Conservation (phyloP, 2,797 vertebrate genomes). For the Coendou prehensilis region DNA sequence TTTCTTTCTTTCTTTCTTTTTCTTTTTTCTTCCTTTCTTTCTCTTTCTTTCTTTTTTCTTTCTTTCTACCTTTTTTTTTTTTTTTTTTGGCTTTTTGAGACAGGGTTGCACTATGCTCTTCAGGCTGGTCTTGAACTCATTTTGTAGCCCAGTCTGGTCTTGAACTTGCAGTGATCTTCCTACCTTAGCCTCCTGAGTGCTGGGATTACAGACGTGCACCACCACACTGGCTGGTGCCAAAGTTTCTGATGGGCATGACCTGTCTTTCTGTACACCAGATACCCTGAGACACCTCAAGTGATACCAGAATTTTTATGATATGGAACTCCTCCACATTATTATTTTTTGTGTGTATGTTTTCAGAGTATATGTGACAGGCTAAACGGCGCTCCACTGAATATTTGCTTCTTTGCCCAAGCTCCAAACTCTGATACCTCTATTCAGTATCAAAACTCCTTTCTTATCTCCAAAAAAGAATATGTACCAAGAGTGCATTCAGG, state of each 20-base stretch:
- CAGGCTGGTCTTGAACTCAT: no score
- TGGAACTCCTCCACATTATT: not conserved
- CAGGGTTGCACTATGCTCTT: no score
- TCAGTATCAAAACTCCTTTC: not conserved
- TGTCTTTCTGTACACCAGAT: not conserved
- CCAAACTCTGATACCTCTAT: not conserved
- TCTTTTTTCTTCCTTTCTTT: no score
- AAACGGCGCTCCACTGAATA: not conserved
- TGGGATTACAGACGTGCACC: no score
- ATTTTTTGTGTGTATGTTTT: not conserved
- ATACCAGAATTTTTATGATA: not conserved
- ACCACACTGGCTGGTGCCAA: not conserved
- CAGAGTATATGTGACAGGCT: not conserved
- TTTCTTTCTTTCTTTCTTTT: no score
- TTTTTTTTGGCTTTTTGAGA: no score
- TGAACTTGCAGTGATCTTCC: no score
- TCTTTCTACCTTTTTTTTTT: no score
- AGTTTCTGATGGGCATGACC: not conserved
- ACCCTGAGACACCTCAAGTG: not conserved
- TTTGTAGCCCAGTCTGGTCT: no score
- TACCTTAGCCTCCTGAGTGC: no score
- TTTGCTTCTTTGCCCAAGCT: not conserved
- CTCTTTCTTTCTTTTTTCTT: no score
- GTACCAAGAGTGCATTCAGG: not conserved
- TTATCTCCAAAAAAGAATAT: conserved; percentile 1